Evolutionary conservation across 2,888 invertebrate genomes (phyloP).

Genomic region (Cerastis rubricosa): DNA sequence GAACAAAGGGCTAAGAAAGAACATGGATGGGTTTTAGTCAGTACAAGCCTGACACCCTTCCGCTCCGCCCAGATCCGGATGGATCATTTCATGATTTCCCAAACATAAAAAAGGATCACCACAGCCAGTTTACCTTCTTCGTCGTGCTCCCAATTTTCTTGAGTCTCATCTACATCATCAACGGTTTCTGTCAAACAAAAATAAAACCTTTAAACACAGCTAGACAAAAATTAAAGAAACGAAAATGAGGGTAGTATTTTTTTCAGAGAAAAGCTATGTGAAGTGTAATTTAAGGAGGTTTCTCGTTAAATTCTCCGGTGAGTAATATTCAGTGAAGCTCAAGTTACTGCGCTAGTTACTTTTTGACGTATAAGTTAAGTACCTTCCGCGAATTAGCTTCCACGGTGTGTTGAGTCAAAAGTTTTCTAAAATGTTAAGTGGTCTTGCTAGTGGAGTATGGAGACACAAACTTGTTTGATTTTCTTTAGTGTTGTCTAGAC

Average conservation of each 20-base stretch:
- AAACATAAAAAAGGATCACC: too few relatives aligned
- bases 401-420: constrained; percentile 25
- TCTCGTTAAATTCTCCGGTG: not conserved
- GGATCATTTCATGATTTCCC: too few relatives aligned
- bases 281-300: constrained; percentile 22
- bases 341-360: constrained; percentile 38
- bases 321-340: constrained; percentile 44
- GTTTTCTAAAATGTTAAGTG: constrained; percentile 30
- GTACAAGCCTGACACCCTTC: too few relatives aligned
- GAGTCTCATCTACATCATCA: constrained; percentile 72
- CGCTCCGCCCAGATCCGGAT: too few relatives aligned
- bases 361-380: constrained; percentile 45
- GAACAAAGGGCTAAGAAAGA: too few relatives aligned
- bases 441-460: not conserved
- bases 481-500: constrained; percentile 16
- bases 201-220: not conserved
- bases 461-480: constrained; percentile 18
- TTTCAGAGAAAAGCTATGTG: not conserved
- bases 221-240: constrained; percentile 6
- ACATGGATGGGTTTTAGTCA: too few relatives aligned
- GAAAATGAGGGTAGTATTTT: constrained; percentile 16
- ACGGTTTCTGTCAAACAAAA: constrained; percentile 67
- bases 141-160: constrained; percentile 83
- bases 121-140: constrained; percentile 84
- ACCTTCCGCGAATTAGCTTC: constrained; percentile 20